Conservation (phyloP, 2,888 invertebrate species). For the Eristalinus aeneus region DNA sequence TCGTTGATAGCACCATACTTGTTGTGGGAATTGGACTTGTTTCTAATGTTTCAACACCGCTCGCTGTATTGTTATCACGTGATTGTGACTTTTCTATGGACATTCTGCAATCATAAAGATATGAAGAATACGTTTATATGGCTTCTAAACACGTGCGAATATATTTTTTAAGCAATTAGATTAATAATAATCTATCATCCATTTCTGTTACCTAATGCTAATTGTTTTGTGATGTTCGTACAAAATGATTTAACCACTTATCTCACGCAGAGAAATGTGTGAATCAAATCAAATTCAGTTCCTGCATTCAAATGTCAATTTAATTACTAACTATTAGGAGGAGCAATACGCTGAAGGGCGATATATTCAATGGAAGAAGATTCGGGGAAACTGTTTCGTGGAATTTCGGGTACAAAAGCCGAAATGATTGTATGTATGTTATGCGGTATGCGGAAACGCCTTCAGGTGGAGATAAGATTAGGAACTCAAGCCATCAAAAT, state of each 20-base stretch:
- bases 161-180: constrained; percentile 8
- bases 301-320: constrained; percentile 13
- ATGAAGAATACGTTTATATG: not conserved
- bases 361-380: not conserved
- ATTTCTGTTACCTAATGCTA: not conserved
- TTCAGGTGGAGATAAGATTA: constrained; percentile 32
- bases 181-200: not conserved
- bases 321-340: not conserved
- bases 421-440: not conserved
- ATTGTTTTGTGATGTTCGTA: not conserved
- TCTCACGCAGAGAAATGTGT: constrained; percentile 6
- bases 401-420: not conserved
- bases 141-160: constrained; percentile 4
- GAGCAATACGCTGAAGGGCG: not conserved
- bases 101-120: constrained; percentile 77
- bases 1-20: constrained; percentile 75
- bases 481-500: not conserved
- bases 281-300: constrained; percentile 21
- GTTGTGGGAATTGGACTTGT: constrained; percentile 43
- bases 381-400: not conserved
- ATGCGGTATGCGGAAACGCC: constrained; percentile 23
- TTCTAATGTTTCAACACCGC: constrained; percentile 51
- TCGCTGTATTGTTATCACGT: constrained; percentile 72
- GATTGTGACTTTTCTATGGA: constrained; percentile 79
- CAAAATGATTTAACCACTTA: constrained; percentile 28